Evolutionary conservation across 2,797 vertebrate genomes (phyloP).

Genomic region (Streptopelia turtur): DNA sequence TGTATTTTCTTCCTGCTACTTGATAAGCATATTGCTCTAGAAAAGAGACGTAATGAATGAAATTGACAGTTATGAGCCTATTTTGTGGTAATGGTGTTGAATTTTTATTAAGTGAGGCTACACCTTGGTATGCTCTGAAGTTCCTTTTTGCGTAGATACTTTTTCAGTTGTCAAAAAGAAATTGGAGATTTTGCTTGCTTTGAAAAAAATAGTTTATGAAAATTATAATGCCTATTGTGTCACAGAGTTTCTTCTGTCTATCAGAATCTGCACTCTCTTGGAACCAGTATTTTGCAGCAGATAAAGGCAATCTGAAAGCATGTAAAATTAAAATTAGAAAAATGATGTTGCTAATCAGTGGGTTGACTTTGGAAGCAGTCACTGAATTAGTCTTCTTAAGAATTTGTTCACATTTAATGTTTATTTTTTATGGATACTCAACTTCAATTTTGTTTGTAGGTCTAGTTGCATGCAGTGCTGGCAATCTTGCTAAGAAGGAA

Average conservation of each 20-base stretch:
- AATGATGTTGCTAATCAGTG: neutral
- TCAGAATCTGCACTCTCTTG: neutral
- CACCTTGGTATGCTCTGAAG: neutral
- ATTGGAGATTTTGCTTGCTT: neutral
- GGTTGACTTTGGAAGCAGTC: rapidly evolving
- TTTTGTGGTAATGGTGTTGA: neutral
- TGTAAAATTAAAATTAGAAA: neutral
- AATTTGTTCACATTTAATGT: neutral
- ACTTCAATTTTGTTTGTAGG: neutral
- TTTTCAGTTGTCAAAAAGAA: neutral
- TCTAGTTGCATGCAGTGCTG: neutral
- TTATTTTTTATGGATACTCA: neutral
- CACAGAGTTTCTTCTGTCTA: conserved; percentile 10
- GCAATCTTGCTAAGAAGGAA: neutral
- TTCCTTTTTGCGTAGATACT: neutral
- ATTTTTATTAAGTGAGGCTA: neutral
- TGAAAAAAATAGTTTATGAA: neutral
- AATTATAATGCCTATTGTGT: neutral
- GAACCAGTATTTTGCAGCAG: neutral
- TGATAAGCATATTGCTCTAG: neutral
- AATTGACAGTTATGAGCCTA: neutral
- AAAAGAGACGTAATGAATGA: neutral
- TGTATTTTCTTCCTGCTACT: neutral
- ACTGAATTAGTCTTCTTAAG: neutral
- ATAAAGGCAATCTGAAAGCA: neutral